Evolutionary conservation across 2,113 vertebrate species (phyloP), one percentile per base, ranked within the genome.

Genomic region (Phaethornis superciliosus): DNA sequence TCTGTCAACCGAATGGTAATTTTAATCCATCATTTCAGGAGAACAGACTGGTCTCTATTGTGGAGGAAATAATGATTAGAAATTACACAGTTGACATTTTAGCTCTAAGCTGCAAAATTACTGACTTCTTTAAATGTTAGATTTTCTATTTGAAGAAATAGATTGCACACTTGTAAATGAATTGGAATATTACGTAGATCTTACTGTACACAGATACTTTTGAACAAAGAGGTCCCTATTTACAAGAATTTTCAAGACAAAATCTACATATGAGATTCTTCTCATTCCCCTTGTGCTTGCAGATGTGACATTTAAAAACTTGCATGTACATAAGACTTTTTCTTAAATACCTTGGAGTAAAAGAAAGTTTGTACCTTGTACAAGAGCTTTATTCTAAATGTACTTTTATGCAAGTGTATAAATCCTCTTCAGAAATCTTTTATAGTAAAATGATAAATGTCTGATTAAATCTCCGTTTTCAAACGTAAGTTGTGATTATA

Each of bases 181-280:
- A 79, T 88, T 27, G 19, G 84, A 76, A 74, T 89, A 54, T 92
- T 95, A 90, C 86, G 59, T 91, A 16, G 74, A 78, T 74, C 12
- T 46, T 82, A 79, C 68, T 95, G 82, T 52, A 60, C 44, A 7
- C 68, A 65, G 80, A 85, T 84, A 47, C 55, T 84, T 58, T 44
- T 24, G 88, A 89, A 95, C 93, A 97, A 96, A 94, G 95, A 82
- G 70, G 71, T 52, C 86, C 81, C 81, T 97, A 76, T 96, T 93
- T 68, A 35, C 49, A 32, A 42, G 70, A 79, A 74, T 69, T 77
- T 77, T 67, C 55, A 33, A 80, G 90, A n/a, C 52, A 76, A 67
- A 77, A 56, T 89, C 83, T 65, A 32, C 83, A 68, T 35, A 54
- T 27, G 54, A 81, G 55, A 42, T 44, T 55, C 3, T 11, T 58